A percentile compares a stretch with the other conserved stretches of the same genome.
Evolutionary conservation across 2,113 vertebrate genomes (phyloP).

Genomic region (Nettapus auritus): DNA sequence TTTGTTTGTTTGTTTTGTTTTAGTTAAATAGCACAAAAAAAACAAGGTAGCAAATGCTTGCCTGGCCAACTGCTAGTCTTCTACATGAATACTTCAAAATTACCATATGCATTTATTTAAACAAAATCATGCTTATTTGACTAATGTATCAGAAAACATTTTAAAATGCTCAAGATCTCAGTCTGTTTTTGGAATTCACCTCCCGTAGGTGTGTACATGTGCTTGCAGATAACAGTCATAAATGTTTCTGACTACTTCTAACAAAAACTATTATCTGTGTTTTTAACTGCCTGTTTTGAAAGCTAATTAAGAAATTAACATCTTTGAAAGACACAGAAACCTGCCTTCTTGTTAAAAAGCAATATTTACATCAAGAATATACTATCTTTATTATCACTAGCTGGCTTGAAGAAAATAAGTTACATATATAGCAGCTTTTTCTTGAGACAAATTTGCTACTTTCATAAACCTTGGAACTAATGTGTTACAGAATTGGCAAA

Average conservation of each 20-base stretch:
- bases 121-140: background rate
- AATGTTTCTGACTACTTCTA: background rate
- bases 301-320: background rate
- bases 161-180: background rate
- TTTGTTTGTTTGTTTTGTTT: background rate
- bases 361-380: background rate
- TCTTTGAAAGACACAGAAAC: background rate
- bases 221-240: background rate
- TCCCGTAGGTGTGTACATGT: background rate
- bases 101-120: background rate
- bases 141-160: background rate
- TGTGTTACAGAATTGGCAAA: background rate
- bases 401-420: background rate
- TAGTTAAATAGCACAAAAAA: background rate
- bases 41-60: background rate
- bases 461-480: background rate
- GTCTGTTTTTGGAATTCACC: background rate
- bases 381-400: background rate
- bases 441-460: background rate
- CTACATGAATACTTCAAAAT: background rate
- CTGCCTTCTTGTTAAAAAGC: background rate
- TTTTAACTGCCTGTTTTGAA: constrained; percentile 1
- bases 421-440: background rate
- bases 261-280: background rate
- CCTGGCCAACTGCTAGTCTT: background rate